These are phyloP conservation scores for Acanthosepion lycidas DNA, from an alignment of 2,888 invertebrate species.

Conservation along the genomic window DNA sequence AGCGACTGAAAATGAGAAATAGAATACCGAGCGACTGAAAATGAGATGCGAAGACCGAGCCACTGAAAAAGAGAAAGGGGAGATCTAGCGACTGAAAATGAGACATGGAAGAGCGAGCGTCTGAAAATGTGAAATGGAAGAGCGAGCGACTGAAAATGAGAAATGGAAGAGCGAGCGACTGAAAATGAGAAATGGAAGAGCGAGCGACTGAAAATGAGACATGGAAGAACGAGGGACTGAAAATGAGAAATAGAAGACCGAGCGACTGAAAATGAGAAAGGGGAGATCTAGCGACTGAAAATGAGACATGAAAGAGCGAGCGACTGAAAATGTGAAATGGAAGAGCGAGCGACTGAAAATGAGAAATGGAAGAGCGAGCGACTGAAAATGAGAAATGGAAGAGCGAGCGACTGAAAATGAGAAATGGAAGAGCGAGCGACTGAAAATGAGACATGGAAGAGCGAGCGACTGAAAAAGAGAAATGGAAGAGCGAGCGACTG, in stretches of 20 bases:
- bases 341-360: background rate
- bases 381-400: background rate
- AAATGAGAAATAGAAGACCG: no score
- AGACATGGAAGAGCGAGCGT: no score
- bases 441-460: no score
- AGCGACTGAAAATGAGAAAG: background rate
- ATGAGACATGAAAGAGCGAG: accelerated
- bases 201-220: background rate
- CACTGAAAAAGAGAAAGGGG: background rate
- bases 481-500: background rate
- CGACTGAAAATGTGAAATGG: background rate
- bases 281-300: background rate
- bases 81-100: background rate
- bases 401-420: background rate
- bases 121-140: background rate
- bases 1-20: background rate
- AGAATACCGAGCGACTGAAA: no score
- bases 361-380: background rate
- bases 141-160: background rate
- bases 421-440: background rate
- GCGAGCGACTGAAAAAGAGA: background rate
- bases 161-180: background rate
- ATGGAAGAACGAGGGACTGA: no score
- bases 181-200: background rate
- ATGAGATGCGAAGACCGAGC: background rate